A percentile compares a stretch with the other conserved stretches of the same genome.
phyloP scores from a whole-genome alignment of 1,140 invertebrate species.

The Harlomillsia oculata region DNA sequence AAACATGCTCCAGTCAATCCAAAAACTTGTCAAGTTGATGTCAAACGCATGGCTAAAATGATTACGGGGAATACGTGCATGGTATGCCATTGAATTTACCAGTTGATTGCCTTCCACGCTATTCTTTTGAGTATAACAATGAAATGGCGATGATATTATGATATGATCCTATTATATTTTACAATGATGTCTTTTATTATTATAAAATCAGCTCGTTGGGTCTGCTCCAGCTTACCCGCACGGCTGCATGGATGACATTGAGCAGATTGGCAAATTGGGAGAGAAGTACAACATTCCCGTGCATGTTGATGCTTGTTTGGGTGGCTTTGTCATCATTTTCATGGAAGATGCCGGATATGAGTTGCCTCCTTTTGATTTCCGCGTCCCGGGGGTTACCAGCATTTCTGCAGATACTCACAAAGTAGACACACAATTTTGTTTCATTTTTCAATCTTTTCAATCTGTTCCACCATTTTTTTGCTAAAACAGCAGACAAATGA shows the following conservation, averaged over 20 bases:
- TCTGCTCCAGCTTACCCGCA: constrained; percentile 94
- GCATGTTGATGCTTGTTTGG: constrained; percentile 97
- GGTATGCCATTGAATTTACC: no score
- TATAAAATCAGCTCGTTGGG: constrained; percentile 78
- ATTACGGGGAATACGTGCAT: constrained; percentile 84
- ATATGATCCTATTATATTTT: no score
- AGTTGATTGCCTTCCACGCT: no score
- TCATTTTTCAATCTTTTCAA: no score
- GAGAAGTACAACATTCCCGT: constrained; percentile 79
- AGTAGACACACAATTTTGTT: no score
- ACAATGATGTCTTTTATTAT: no score
- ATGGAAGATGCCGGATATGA: constrained; percentile 42
- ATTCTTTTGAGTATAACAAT: no score
- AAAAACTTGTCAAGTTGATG: constrained; percentile 61
- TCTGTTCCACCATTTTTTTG: no score
- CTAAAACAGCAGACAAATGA: no score
- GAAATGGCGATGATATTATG: no score
- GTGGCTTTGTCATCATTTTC: constrained; percentile 78
- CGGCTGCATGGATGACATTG: constrained; percentile 86
- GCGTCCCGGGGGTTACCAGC: constrained; percentile 81
- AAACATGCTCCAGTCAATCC: constrained; percentile 66
- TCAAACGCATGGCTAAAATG: constrained; percentile 66
- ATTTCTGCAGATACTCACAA: constrained; percentile 98
- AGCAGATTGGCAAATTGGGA: constrained; percentile 72
- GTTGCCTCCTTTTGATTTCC: constrained; percentile 76